phyloP scores from a whole-genome alignment of 2,888 invertebrate genomes.

The Lottia scabra region DNA sequence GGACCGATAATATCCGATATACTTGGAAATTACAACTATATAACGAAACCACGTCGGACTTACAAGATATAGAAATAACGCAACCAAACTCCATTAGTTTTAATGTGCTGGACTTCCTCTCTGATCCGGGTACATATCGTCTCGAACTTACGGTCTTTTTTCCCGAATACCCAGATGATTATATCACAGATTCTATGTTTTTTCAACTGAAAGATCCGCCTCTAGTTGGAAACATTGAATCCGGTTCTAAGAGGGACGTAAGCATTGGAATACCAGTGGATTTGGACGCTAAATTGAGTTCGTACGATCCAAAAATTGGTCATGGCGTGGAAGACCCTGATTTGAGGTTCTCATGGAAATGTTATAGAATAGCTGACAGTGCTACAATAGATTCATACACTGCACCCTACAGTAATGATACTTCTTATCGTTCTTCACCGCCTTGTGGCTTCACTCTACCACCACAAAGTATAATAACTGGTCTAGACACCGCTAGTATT shows the following conservation, averaged over 20 bases:
- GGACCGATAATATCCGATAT: background rate
- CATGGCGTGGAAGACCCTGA: background rate
- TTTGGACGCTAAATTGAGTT: background rate
- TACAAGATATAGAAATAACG: background rate
- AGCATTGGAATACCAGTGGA: background rate
- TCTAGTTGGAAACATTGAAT: background rate
- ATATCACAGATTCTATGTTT: background rate
- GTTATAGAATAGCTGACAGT: background rate
- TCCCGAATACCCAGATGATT: background rate
- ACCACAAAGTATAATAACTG: background rate
- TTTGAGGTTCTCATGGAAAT: background rate
- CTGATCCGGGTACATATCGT: background rate
- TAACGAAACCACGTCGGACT: background rate
- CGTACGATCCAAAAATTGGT: background rate
- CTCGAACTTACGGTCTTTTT: background rate
- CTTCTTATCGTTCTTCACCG: background rate
- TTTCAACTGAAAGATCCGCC: background rate
- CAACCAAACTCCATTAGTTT: background rate
- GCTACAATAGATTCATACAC: background rate
- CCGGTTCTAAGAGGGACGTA: background rate
- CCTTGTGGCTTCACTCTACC: background rate
- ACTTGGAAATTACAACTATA: background rate
- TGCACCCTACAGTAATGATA: background rate
- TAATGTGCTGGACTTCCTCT: background rate
- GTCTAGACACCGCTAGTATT: background rate